These are phyloP conservation scores for Coturnix japonica DNA, from an alignment of 2,113 vertebrate species.

Conservation along the genomic window DNA sequence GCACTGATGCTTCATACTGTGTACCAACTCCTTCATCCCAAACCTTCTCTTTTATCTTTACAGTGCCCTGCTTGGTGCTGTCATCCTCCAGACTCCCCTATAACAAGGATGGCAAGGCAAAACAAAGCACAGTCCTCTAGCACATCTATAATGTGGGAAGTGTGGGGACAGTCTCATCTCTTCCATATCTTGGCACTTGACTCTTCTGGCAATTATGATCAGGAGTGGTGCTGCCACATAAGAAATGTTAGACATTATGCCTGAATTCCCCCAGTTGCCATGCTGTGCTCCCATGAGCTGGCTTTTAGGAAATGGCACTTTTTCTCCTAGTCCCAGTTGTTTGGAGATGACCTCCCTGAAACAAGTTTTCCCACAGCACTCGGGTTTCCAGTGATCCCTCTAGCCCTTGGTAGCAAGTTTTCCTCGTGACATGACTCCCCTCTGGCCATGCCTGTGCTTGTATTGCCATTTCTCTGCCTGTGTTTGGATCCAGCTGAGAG, in stretches of 20 bases:
- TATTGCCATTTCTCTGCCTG: background rate
- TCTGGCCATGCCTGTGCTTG: rapidly evolving
- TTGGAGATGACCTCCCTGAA: background rate
- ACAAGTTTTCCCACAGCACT: background rate
- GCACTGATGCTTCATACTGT: background rate
- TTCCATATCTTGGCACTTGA: background rate
- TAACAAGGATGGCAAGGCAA: background rate
- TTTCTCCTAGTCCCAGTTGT: background rate
- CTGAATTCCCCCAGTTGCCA: background rate
- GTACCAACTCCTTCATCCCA: background rate
- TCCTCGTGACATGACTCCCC: rapidly evolving
- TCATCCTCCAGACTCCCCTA: background rate
- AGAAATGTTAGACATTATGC: background rate
- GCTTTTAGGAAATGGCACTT: background rate
- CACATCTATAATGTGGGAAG: background rate
- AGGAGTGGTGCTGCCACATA: background rate
- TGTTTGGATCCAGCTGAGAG: background rate
- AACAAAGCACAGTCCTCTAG: background rate
- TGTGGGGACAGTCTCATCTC: background rate
- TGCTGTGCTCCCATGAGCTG: background rate
- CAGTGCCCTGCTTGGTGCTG: background rate
- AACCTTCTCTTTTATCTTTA: background rate
- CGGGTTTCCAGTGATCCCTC: background rate
- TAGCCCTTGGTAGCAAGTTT: background rate
- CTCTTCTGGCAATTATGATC: background rate